Percentiles rank a stretch among this genome's conserved stretches.
Conservation (phyloP, 1,140 invertebrate species). For the Cydia amplana region DNA sequence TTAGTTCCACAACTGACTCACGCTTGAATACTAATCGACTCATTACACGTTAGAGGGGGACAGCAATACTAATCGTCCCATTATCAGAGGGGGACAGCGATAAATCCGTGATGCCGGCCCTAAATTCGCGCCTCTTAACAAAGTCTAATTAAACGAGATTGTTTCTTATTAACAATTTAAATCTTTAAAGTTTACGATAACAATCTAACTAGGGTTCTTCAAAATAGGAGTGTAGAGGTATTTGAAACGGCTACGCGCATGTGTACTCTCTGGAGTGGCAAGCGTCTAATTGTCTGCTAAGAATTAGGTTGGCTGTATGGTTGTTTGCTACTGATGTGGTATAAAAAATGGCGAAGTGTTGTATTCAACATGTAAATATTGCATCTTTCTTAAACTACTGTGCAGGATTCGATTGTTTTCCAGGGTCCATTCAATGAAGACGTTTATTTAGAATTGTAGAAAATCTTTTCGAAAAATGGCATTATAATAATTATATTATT, state of each 20-base stretch:
- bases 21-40: constrained; percentile 31
- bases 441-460: too few species aligned
- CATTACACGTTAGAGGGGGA: constrained; percentile 23
- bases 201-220: background rate
- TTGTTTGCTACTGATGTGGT: too few species aligned
- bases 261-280: too few species aligned
- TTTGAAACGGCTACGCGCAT: background rate
- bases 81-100: background rate
- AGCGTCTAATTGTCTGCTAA: background rate
- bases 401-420: too few species aligned
- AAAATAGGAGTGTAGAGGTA: background rate
- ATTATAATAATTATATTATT: too few species aligned
- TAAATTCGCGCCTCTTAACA: background rate
- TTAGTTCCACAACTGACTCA: constrained; percentile 24
- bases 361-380: too few species aligned
- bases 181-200: background rate
- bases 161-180: constrained; percentile 29
- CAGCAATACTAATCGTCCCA: constrained; percentile 11
- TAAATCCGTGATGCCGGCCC: constrained; percentile 17
- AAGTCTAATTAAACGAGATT: constrained; percentile 9
- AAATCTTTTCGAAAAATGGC: too few species aligned
- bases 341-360: too few species aligned
- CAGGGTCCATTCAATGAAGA: too few species aligned
- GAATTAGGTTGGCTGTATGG: background rate
- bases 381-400: too few species aligned